Base-by-base conservation (phyloP, 2,797 vertebrate genomes). In the Characodon lateralis region DNA sequence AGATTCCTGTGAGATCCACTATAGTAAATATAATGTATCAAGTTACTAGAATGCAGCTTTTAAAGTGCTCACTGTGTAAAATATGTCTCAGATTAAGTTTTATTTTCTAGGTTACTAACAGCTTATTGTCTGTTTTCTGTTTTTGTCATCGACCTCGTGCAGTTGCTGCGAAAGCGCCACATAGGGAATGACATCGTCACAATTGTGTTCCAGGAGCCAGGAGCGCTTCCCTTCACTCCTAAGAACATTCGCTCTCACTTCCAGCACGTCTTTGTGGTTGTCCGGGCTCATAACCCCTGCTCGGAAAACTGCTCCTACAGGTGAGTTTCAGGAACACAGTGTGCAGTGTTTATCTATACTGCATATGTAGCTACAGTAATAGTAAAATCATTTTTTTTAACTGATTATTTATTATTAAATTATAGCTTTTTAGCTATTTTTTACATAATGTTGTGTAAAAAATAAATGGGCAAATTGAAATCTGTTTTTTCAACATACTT, bases 161-260 rank as follows among this genome's bases (percentile, higher is more conserved):
- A 99, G 97, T 95, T 99, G 72, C 95, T 99, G 77, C 94, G 98
- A 86, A 99, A 99, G 89, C 95, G 98, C 2, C 98, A 99, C 72
- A 99, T 99, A 78, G 98, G 98, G 73, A 99, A 99, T 28, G 98
- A 99, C 84, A 99, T 99, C 16, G 97, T 99, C 84, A 99, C 98
- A 1, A 97, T 99, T 65, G 98, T 99, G 92, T 98, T 99, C 94
- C 98, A 99, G 93, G 98, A 99, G 84, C 97, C 98, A 0, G 98
- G 97, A 75, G 98, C 98, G 2, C 97, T 97, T 58, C 96, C 98
- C 0, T 99, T 99, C 96, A 99, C 97, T 78, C 98, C 98, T 46
- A 99, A 99, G 94, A 99, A 99, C 92, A 99, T 99, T 78, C 97
- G 98, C 14, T 99, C 98, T 6, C 98, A 99, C 93, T 99, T 99